Evolutionary conservation across 2,888 invertebrate species (phyloP).

Genomic region (Hoplodrina blanda): DNA sequence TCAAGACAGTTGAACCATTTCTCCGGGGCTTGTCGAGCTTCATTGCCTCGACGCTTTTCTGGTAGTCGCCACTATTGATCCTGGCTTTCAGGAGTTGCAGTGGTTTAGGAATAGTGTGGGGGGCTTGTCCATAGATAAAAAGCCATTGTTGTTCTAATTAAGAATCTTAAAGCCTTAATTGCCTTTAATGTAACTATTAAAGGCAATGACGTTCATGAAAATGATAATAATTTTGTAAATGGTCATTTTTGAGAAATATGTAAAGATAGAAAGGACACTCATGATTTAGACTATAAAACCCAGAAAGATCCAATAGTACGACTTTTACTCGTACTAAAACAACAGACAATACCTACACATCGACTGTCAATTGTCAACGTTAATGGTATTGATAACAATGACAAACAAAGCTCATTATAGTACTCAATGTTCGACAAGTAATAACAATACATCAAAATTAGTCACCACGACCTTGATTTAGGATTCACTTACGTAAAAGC

Average conservation of each 20-base stretch:
- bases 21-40: too few relatives aligned
- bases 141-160: too few relatives aligned
- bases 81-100: too few relatives aligned
- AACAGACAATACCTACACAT: conserved; percentile 26
- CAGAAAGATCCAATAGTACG: conserved; percentile 1
- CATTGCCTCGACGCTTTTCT: too few relatives aligned
- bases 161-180: too few relatives aligned
- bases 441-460: conserved; percentile 37
- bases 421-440: conserved; percentile 34
- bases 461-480: conserved; percentile 46
- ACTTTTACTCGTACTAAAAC: conserved; percentile 17
- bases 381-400: conserved; percentile 48
- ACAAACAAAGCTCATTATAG: conserved; percentile 35
- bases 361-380: conserved; percentile 22
- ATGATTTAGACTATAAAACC: not conserved
- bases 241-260: not conserved
- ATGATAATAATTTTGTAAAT: not conserved
- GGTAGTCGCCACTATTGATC: too few relatives aligned
- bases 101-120: too few relatives aligned
- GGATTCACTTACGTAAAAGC: conserved; percentile 33
- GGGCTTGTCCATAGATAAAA: too few relatives aligned
- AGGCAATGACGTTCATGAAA: not conserved
- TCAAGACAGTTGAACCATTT: too few relatives aligned
- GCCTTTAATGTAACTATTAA: not conserved
- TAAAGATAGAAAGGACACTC: not conserved